These are phyloP conservation scores for Diploscapter pachys DNA, from an alignment of 1,140 invertebrate genomes.

Conservation along the genomic window DNA sequence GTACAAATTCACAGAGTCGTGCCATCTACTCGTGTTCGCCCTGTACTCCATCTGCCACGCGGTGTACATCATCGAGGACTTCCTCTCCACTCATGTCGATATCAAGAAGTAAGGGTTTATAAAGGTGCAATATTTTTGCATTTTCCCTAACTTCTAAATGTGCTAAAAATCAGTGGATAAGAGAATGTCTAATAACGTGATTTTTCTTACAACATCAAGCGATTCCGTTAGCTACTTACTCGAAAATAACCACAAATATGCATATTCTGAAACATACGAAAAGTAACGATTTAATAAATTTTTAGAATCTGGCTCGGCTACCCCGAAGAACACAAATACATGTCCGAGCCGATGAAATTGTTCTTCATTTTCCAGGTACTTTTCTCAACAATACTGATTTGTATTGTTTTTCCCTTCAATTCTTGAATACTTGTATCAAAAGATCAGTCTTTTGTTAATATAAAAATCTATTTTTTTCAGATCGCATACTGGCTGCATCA, in stretches of 20 bases:
- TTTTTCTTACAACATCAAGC: no score
- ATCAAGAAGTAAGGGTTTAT: constrained; percentile 70
- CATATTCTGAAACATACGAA: no score
- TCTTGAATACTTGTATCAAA: constrained; percentile 18
- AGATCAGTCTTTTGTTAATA: constrained; percentile 31
- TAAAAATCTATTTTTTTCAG: constrained; percentile 44
- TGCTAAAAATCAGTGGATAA: neutral
- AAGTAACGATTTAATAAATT: neutral
- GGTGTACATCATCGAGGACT: constrained; percentile 75
- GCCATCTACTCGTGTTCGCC: constrained; percentile 87
- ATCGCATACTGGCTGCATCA: constrained; percentile 91
- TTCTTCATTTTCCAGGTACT: constrained; percentile 74
- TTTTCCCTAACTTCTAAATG: neutral
- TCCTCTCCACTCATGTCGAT: constrained; percentile 66
- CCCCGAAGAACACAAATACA: constrained; percentile 66
- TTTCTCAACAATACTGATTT: constrained; percentile 37
- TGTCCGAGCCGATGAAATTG: constrained; percentile 86
- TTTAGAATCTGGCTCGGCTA: constrained; percentile 69
- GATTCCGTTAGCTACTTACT: no score
- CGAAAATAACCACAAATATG: no score
- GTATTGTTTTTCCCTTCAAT: constrained; percentile 29
- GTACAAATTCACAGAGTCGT: constrained; percentile 93
- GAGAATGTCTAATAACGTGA: no score
- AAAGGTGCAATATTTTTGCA: constrained; percentile 70
- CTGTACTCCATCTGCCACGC: constrained; percentile 85